Conservation (phyloP, 2,888 invertebrate species). For the Quadroppia sp. region DNA sequence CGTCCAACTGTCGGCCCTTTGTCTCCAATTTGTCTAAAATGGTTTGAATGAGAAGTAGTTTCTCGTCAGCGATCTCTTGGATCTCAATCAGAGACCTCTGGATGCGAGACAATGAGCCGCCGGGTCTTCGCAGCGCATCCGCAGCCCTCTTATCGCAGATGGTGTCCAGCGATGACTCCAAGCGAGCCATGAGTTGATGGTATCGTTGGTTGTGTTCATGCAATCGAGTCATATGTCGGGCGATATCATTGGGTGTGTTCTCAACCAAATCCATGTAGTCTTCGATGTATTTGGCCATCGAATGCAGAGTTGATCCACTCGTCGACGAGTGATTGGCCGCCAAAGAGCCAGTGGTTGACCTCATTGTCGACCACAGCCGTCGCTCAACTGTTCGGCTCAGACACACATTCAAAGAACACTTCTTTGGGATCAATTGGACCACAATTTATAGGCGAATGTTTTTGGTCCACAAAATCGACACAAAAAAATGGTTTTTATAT, state of each 20-base stretch:
- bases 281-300: constrained; percentile 59
- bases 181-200: constrained; percentile 1
- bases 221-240: constrained; percentile 83
- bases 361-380: too few relatives aligned
- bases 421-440: too few relatives aligned
- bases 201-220: constrained; percentile 59
- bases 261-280: constrained; percentile 94
- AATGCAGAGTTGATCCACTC: background rate
- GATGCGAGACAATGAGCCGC: background rate
- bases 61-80: constrained; percentile 43
- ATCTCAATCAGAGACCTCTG: constrained; percentile 36
- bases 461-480: too few relatives aligned
- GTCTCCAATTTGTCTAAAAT: constrained; percentile 43
- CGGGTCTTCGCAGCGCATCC: background rate
- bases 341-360: background rate
- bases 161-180: background rate
- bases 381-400: too few relatives aligned
- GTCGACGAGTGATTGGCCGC: too few relatives aligned
- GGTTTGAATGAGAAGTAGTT: constrained; percentile 38
- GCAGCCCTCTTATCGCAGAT: background rate
- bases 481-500: too few relatives aligned
- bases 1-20: constrained; percentile 43
- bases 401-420: too few relatives aligned
- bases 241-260: constrained; percentile 91
- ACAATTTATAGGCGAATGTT: too few relatives aligned